phyloP scores from a whole-genome alignment of 2,113 vertebrate genomes.

The Ondatra zibethicus region DNA sequence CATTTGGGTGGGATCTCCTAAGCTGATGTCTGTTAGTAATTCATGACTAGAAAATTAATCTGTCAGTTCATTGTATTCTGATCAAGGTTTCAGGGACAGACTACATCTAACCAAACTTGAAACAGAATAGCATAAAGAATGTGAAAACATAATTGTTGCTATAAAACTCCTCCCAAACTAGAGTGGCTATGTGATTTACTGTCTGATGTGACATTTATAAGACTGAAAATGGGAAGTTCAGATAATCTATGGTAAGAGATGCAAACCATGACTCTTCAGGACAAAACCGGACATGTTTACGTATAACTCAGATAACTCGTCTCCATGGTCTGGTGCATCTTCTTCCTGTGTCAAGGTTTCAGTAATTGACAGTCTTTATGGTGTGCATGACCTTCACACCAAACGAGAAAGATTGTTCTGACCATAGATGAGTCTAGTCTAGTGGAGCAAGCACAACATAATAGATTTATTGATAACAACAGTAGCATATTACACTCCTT shows the following conservation, averaged over 20 bases:
- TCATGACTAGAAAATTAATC: conserved; percentile 32
- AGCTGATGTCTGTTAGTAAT: conserved; percentile 9
- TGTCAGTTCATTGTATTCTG: not conserved
- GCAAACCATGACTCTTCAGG: not conserved
- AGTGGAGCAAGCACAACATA: not conserved
- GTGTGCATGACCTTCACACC: conserved; percentile 9
- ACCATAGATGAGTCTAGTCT: conserved; percentile 33
- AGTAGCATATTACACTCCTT: not conserved
- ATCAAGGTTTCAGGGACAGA: conserved; percentile 34
- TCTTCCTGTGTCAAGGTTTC: conserved; percentile 36
- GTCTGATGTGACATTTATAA: conserved; percentile 41
- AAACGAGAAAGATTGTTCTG: conserved; percentile 3
- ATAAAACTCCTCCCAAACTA: conserved; percentile 47
- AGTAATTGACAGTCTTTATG: conserved; percentile 49
- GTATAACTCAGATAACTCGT: conserved; percentile 40
- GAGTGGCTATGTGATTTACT: conserved; percentile 51
- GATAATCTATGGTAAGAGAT: conserved; percentile 18
- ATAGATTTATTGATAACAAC: conserved; percentile 20
- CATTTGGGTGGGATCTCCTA: not conserved
- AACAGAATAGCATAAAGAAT: conserved; percentile 15
- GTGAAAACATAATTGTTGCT: conserved; percentile 29
- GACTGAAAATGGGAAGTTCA: not conserved
- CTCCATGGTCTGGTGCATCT: not conserved
- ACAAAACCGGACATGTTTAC: conserved; percentile 51
- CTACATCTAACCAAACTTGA: conserved; percentile 32